phyloP scores from a whole-genome alignment of 2,113 vertebrate genomes.

The Parus major region DNA sequence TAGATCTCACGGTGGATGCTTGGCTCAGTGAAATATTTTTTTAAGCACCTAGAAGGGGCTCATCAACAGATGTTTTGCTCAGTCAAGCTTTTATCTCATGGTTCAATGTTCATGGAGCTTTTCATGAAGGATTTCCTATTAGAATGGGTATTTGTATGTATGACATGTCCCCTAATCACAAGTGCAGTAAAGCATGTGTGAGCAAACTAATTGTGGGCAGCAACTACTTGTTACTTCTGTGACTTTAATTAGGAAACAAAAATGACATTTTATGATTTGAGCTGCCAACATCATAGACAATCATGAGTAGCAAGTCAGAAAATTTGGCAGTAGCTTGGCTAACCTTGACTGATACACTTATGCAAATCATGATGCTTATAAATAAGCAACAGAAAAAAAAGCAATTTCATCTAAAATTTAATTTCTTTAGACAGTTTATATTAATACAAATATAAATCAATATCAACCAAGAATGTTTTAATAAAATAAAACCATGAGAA shows the following conservation, averaged over 20 bases:
- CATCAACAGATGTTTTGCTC: not conserved
- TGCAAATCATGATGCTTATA: not conserved
- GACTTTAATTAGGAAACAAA: constrained; percentile 30
- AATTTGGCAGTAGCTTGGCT: not conserved
- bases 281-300: not conserved
- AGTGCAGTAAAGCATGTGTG: not conserved
- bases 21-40: not conserved
- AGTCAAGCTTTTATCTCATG: not conserved
- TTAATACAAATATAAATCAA: not conserved
- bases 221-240: constrained; percentile 15
- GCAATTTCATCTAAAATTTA: not conserved
- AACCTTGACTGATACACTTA: not conserved
- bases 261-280: not conserved
- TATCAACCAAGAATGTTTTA: not conserved
- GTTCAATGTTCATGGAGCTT: not conserved
- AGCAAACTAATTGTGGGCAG: constrained; percentile 11
- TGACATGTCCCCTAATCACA: not conserved
- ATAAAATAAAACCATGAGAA: not conserved
- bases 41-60: not conserved
- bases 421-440: not conserved
- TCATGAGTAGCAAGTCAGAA: not conserved
- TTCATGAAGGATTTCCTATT: not conserved
- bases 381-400: not conserved
- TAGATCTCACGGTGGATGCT: not conserved
- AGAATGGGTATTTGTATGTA: not conserved